Conservation (phyloP, 2,888 invertebrate species). For the Choristoneura rosaceana region DNA sequence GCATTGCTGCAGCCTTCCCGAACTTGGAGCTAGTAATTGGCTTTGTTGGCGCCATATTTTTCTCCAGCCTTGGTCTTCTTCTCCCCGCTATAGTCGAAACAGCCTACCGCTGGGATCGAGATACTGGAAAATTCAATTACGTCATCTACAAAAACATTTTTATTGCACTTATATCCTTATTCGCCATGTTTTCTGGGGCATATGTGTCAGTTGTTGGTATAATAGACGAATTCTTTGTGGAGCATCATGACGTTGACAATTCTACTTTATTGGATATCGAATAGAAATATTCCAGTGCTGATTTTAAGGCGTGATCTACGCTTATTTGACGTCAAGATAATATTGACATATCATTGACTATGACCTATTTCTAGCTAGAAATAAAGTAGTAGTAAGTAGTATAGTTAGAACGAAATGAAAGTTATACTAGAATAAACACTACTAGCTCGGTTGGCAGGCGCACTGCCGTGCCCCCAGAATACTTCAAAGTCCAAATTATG, state of each 20-base stretch:
- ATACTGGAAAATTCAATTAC: constrained; percentile 88
- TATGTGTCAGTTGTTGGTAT: constrained; percentile 71
- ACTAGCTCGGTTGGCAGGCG: no score
- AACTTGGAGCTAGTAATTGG: constrained; percentile 95
- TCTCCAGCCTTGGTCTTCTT: constrained; percentile 90
- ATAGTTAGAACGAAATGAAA: no score
- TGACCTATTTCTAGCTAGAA: no score
- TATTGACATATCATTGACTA: no score
- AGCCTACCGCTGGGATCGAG: constrained; percentile 88
- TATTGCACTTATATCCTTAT: constrained; percentile 63
- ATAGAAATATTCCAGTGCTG: neutral
- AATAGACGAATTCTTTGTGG: constrained; percentile 62
- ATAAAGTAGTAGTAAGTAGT: no score
- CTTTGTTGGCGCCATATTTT: constrained; percentile 92
- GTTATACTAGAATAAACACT: no score
- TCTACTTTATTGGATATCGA: constrained; percentile 15
- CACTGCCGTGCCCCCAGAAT: no score
- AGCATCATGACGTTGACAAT: constrained; percentile 36
- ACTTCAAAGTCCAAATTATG: no score
- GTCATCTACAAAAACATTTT: constrained; percentile 88
- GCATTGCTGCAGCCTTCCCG: constrained; percentile 91
- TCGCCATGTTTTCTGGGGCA: constrained; percentile 72
- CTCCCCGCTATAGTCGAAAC: constrained; percentile 91
- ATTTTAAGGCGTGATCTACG: neutral
- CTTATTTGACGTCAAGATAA: no score